These are phyloP conservation scores for Psittacus erithacus DNA, from an alignment of 2,113 vertebrate species.

Conservation along the genomic window DNA sequence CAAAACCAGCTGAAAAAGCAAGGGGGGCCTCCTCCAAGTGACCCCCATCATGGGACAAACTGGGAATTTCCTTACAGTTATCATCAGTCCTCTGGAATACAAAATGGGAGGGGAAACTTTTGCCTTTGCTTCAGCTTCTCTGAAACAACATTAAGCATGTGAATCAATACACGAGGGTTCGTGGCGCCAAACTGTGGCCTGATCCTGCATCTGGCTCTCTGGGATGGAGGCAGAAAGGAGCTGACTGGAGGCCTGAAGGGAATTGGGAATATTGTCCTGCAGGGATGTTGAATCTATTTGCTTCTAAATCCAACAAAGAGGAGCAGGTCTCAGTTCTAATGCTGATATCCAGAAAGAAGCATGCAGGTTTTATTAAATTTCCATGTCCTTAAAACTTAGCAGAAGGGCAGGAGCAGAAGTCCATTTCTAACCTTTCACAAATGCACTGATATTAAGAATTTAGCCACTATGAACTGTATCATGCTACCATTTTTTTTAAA, in stretches of 20 bases:
- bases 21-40: background rate
- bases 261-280: conserved; percentile 25
- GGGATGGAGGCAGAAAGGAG: conserved; percentile 16
- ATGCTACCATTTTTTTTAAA: background rate
- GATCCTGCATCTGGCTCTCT: background rate
- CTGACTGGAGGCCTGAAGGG: conserved; percentile 19
- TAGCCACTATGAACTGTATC: background rate
- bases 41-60: background rate
- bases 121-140: background rate
- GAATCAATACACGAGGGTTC: conserved; percentile 6
- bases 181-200: background rate
- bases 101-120: background rate
- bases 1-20: conserved; percentile 2
- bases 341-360: background rate
- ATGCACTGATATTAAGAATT: background rate
- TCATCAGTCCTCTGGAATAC: background rate
- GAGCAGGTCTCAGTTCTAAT: background rate
- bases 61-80: conserved; percentile 36
- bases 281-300: background rate
- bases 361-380: background rate
- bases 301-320: conserved; percentile 16
- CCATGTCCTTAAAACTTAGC: background rate
- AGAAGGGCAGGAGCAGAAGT: background rate
- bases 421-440: background rate
- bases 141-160: background rate